Evolutionary conservation across 2,888 invertebrate species (phyloP), one percentile per base, ranked within the genome.

Genomic region (Epinotia demarniana): DNA sequence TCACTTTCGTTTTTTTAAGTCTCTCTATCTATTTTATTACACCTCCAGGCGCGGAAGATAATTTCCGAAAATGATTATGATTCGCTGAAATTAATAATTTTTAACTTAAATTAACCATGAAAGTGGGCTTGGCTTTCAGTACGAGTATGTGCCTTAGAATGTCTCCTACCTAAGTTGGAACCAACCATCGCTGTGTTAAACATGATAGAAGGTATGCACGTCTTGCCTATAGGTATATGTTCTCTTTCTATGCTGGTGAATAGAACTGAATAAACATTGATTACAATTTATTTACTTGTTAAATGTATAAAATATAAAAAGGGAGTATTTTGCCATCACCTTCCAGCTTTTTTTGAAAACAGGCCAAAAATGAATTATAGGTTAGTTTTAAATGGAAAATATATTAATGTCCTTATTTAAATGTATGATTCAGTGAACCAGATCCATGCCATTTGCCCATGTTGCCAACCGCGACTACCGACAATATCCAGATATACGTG

Each of bases 1-100:
- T 80, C 85, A 81, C 78, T 77, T 81, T 53, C n/a, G 53, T n/a
- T 78, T 72, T 75, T 78, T 77, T 64, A 27, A 74, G 72, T 82
- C 43, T 27, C 13, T 43, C 19, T 73, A 16, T 46, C 4, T 13
- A 2, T 27, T 12, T 23, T 33, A n/a, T 58, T 23, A n/a, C 57
- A n/a, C 55, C 23, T 43, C 16, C 18, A 66, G 16, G 43, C 66
- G 19, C 46, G 43, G 33, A 58, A 46, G 3, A 19, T 57, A 57
- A 49, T 6, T 49, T 33, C 8, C 8, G 16, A 49, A 49, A 49
- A 33, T 33, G 5, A 13, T 13, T 4, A 13, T 12, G 2, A 13
- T 49, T 12, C 16, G 6, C 49, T n/a, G 49, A 49, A 49, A 49
- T 33, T 6, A 1, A 3, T 16, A 1, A 5, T 13, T 16, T 16